Evolutionary conservation across 2,113 vertebrate genomes (phyloP).

Genomic region (Xiphias gladius): DNA sequence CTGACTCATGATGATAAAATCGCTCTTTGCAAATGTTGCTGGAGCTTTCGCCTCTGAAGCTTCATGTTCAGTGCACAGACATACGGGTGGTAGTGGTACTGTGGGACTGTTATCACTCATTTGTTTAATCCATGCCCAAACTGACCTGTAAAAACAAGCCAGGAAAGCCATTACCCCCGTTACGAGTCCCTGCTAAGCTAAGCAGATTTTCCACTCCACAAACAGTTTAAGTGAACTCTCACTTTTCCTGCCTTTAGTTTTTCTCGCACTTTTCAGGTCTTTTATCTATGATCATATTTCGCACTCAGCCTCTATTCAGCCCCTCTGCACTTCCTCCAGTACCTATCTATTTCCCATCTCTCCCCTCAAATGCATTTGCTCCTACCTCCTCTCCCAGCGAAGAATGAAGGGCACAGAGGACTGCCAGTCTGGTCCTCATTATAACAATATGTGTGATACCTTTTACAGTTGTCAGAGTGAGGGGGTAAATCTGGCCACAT

Average conservation of each 20-base stretch:
- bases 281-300: slow-evolving; percentile 18
- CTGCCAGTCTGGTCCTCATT: slow-evolving; percentile 79
- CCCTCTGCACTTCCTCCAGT: neutral
- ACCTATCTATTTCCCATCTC: neutral
- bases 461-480: slow-evolving; percentile 82
- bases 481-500: slow-evolving; percentile 76
- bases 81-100: too few relatives aligned
- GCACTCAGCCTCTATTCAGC: neutral
- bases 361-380: slow-evolving; percentile 2
- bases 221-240: neutral
- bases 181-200: neutral
- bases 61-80: too few relatives aligned
- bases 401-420: slow-evolving; percentile 72
- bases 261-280: neutral
- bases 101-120: neutral
- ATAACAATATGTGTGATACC: slow-evolving; percentile 85
- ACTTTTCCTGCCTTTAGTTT: neutral
- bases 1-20: too few relatives aligned
- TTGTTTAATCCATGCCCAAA: neutral
- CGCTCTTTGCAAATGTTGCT: too few relatives aligned
- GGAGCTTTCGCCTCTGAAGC: too few relatives aligned
- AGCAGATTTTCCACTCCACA: neutral
- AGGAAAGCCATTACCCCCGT: neutral
- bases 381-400: slow-evolving; percentile 32
- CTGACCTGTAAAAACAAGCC: neutral